A percentile compares a stretch with the other conserved stretches of the same genome.
These are phyloP conservation scores for Sinocyclocheilus anshuiensis DNA, from an alignment of 2,113 vertebrate genomes.

Conservation along the genomic window DNA sequence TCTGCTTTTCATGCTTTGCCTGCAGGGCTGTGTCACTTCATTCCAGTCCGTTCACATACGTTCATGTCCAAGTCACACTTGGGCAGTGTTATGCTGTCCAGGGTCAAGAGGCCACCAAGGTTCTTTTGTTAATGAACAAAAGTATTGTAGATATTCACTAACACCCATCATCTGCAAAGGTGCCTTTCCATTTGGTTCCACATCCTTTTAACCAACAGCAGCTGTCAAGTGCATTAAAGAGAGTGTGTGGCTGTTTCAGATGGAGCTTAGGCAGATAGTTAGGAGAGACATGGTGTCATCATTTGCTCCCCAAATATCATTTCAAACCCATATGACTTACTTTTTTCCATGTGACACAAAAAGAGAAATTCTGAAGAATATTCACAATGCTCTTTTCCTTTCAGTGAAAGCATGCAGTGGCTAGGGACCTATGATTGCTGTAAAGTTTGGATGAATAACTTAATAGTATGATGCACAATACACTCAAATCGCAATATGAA, in stretches of 20 bases:
- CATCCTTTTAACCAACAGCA: neutral
- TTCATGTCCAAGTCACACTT: slow-evolving; percentile 15
- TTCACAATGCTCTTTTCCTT: too few relatives aligned
- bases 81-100: slow-evolving; percentile 5
- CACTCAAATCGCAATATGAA: too few relatives aligned
- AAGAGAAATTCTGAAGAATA: neutral
- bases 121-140: slow-evolving; percentile 12
- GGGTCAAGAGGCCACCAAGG: neutral
- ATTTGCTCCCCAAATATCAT: neutral
- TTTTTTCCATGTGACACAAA: neutral
- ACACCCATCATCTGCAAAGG: slow-evolving; percentile 3
- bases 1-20: neutral
- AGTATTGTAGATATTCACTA: neutral
- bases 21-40: neutral
- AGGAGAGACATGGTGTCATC: too few relatives aligned
- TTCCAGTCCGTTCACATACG: neutral
- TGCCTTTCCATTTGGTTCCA: neutral
- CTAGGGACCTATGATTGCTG: too few relatives aligned
- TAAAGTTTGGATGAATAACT: too few relatives aligned
- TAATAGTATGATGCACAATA: too few relatives aligned
- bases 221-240: neutral
- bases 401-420: neutral
- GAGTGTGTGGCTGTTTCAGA: too few relatives aligned
- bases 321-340: neutral
- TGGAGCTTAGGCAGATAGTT: too few relatives aligned